phyloP scores from a whole-genome alignment of 2,888 invertebrate genomes.

The Ophion costatus region DNA sequence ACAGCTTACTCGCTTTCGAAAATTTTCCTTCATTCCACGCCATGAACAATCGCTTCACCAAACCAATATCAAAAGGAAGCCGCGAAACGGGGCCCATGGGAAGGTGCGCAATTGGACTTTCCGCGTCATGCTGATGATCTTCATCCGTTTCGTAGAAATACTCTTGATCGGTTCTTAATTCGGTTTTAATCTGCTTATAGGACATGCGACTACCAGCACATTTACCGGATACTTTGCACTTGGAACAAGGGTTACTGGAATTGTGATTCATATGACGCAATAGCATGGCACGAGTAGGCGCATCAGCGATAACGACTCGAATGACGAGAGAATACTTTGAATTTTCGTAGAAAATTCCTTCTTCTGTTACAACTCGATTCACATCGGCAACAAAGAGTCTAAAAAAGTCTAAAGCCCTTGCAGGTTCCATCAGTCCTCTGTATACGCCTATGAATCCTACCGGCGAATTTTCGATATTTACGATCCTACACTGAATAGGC shows the following conservation, averaged over 20 bases:
- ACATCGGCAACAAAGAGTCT: neutral
- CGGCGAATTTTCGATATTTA: conserved; percentile 47
- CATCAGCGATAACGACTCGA: conserved; percentile 31
- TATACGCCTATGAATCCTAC: conserved; percentile 61
- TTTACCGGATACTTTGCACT: conserved; percentile 41
- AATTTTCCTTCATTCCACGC: conserved; percentile 33
- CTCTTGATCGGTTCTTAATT: conserved; percentile 29
- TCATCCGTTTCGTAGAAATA: conserved; percentile 14
- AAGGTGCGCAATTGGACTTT: conserved; percentile 23
- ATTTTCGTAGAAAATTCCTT: conserved; percentile 42
- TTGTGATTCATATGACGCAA: conserved; percentile 25
- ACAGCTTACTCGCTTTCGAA: conserved; percentile 15
- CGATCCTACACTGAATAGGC: conserved; percentile 54
- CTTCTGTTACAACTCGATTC: conserved; percentile 13
- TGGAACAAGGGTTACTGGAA: conserved; percentile 26
- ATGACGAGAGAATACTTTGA: conserved; percentile 9
- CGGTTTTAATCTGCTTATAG: neutral
- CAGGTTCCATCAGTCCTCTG: conserved; percentile 44
- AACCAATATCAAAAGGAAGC: conserved; percentile 44
- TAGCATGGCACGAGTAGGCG: conserved; percentile 35
- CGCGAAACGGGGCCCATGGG: conserved; percentile 23
- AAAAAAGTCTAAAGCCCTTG: conserved; percentile 11
- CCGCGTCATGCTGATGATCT: conserved; percentile 10
- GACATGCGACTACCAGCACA: neutral
- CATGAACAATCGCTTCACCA: conserved; percentile 18